A percentile compares a stretch with the other conserved stretches of the same genome.
Conservation (phyloP, 1,140 invertebrate species). For the Drosophila kikkawai region DNA sequence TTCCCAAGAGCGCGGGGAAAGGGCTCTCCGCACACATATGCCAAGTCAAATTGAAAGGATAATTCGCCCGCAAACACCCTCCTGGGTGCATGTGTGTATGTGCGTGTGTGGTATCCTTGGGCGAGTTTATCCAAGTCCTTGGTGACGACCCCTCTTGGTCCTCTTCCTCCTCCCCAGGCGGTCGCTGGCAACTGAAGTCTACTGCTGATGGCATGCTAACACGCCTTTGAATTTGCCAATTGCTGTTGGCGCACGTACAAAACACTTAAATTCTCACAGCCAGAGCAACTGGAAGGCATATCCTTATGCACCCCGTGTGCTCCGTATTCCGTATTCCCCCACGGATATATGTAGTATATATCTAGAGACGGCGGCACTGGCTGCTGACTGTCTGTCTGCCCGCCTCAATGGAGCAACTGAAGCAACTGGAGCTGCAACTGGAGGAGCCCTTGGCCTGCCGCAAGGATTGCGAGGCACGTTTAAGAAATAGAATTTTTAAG, state of each 20-base stretch:
- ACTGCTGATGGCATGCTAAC: slow-evolving; percentile 81
- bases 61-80: slow-evolving; percentile 85
- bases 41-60: slow-evolving; percentile 85
- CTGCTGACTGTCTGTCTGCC: slow-evolving; percentile 51
- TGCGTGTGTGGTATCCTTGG: slow-evolving; percentile 37
- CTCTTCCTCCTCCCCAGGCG: slow-evolving; percentile 22
- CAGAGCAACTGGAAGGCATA: slow-evolving; percentile 50
- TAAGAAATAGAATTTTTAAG: slow-evolving; percentile 82
- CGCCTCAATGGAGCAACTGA: slow-evolving; percentile 30
- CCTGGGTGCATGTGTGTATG: slow-evolving; percentile 58
- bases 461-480: slow-evolving; percentile 71
- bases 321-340: slow-evolving; percentile 20
- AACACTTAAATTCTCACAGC: slow-evolving; percentile 84
- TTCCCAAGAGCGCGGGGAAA: slow-evolving; percentile 29
- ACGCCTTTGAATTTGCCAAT: slow-evolving; percentile 85
- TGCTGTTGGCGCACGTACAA: slow-evolving; percentile 84
- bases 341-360: slow-evolving; percentile 16
- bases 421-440: slow-evolving; percentile 22
- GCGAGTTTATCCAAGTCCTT: slow-evolving; percentile 37
- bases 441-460: slow-evolving; percentile 50
- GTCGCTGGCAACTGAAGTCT: slow-evolving; percentile 53
- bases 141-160: neutral
- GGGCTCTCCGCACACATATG: slow-evolving; percentile 71
- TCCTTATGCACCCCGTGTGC: slow-evolving; percentile 19
- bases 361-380: slow-evolving; percentile 18